Evolutionary conservation across 2,113 vertebrate genomes (phyloP), one percentile per base, ranked within the genome.

Genomic region (Maccullochella peelii): DNA sequence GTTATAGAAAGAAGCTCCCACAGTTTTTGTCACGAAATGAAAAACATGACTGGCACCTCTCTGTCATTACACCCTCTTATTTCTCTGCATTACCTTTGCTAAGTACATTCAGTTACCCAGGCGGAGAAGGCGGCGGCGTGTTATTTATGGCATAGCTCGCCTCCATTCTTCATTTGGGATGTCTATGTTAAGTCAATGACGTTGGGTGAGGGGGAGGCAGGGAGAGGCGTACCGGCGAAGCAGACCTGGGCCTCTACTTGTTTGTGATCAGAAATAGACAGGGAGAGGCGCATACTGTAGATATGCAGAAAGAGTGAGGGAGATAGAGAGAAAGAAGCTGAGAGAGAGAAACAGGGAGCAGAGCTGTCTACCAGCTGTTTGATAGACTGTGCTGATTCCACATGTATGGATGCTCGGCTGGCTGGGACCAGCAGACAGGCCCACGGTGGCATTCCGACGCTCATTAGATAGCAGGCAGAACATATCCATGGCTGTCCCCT

Each of bases 381-480:
- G 90, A 93, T 84, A 70, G 89, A 86, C 85, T 86, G 83, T 67
- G 80, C 73, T 87, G 90, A 90, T 92, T 90, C 77, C 84, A 78
- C 86, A 85, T 90, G 91, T 91, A 67, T 80, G 79, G 88, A 83
- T 83, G 86, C 80, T 89, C 14, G 87, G 89, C 88, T 89, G 80
- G 74, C 75, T 80, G 84, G 88, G 86, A 93, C 89, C 86, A 75
- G 90, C 88, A 90, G 82, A 90, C 86, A 83, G 86, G 84, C 91
- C 90, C 85, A 79, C 83, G 40, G 86, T 93, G 91, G 92, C 91
- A 91, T 92, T 92, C 92, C 66, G 57, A 84, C 68, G 71, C 92
- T 94, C 93, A 94, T 94, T 94, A 93, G 91, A 93, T 87, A 89
- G 92, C 88, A 90, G 89, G 86, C 91, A 82, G 83, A 93, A 93